phyloP scores from a whole-genome alignment of 1,140 invertebrate species.

The Camponotus vicinus region DNA sequence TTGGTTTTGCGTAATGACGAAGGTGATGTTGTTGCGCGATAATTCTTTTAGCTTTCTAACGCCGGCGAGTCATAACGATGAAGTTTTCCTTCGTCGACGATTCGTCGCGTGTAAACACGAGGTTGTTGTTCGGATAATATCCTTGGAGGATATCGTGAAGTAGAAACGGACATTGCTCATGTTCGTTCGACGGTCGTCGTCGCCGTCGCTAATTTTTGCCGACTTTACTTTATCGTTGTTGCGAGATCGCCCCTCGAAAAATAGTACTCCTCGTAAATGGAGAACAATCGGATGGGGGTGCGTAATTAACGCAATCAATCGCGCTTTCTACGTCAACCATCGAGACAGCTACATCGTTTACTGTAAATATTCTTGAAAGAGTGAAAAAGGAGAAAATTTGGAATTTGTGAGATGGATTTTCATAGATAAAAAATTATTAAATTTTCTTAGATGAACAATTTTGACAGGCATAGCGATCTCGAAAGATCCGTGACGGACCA shows the following conservation, averaged over 20 bases:
- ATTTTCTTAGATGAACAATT: background rate
- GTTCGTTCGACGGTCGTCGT: background rate
- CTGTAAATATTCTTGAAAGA: background rate
- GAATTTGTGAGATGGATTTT: background rate
- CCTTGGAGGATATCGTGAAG: conserved; percentile 47
- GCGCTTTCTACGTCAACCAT: background rate
- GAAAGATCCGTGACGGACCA: background rate
- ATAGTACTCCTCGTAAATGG: background rate
- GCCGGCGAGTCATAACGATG: background rate
- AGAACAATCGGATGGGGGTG: background rate
- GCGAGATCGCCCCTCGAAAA: background rate
- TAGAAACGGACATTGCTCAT: conserved; percentile 36
- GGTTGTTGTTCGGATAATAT: conserved; percentile 78
- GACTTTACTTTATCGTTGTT: background rate
- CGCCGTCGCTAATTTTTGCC: conserved; percentile 29
- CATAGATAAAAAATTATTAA: background rate
- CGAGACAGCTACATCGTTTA: background rate
- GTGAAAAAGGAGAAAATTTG: background rate
- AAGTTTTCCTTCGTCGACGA: conserved; percentile 36
- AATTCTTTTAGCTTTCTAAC: conserved; percentile 42
- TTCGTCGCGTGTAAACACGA: conserved; percentile 74
- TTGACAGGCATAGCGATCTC: conserved; percentile 1
- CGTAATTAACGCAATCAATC: background rate
- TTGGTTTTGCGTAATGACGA: conserved; percentile 14
- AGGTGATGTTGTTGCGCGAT: background rate